phyloP scores from a whole-genome alignment of 2,113 vertebrate species.

The Mobula hypostoma region DNA sequence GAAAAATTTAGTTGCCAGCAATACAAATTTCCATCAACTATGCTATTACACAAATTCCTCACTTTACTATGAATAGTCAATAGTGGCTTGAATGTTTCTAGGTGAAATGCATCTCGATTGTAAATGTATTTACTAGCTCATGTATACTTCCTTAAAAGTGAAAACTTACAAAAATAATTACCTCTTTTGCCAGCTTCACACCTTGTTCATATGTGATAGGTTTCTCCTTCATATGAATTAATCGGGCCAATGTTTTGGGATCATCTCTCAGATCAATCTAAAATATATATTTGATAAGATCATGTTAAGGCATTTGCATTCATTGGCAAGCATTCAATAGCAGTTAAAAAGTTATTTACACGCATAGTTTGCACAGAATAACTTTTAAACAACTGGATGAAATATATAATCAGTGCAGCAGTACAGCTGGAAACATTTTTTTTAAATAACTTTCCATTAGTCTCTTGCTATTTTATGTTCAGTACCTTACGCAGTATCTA shows the following conservation, averaged over 20 bases:
- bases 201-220: constrained; percentile 77
- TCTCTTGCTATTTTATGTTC: neutral
- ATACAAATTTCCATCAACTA: neutral
- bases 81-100: neutral
- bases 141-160: neutral
- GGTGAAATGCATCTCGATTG: neutral
- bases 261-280: constrained; percentile 81
- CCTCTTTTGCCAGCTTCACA: constrained; percentile 76
- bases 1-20: neutral
- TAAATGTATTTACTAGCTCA: neutral
- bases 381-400: too few species aligned
- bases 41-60: too few species aligned
- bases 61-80: neutral
- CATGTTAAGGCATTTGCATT: neutral
- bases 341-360: neutral
- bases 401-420: neutral
- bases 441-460: neutral
- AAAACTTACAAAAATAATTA: constrained; percentile 43
- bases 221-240: constrained; percentile 82
- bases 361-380: neutral
- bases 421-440: neutral
- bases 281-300: constrained; percentile 40
- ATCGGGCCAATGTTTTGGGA: constrained; percentile 75
- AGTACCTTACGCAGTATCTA: too few species aligned
- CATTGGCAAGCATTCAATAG: neutral